Evolutionary conservation across 1,140 invertebrate species (phyloP).

Genomic region (Cydia fagiglandana): DNA sequence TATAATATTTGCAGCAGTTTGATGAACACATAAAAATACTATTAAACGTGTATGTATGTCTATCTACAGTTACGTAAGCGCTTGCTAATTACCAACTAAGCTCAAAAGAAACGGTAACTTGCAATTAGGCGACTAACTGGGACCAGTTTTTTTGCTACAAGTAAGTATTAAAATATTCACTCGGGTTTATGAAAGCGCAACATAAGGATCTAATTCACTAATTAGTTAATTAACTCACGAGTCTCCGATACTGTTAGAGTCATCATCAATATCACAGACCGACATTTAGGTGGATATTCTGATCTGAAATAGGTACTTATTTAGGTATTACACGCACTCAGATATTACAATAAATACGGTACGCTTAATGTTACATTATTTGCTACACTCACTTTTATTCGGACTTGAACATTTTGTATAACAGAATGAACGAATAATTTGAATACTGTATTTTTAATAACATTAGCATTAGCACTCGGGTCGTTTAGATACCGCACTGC

Average conservation of each 20-base stretch:
- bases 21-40: background rate
- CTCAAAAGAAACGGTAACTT: constrained; percentile 26
- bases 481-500: constrained; percentile 9
- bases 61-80: constrained; percentile 23
- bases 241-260: constrained; percentile 33
- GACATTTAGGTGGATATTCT: constrained; percentile 35
- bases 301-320: too few relatives aligned
- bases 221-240: constrained; percentile 40
- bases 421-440: background rate
- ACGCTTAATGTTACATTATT: too few relatives aligned
- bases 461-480: background rate
- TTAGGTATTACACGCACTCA: too few relatives aligned
- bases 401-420: background rate
- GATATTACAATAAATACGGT: too few relatives aligned
- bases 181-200: constrained; percentile 26
- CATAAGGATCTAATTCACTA: constrained; percentile 35
- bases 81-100: constrained; percentile 26
- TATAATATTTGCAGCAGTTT: background rate
- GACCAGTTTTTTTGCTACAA: constrained; percentile 26
- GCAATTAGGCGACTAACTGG: constrained; percentile 20
- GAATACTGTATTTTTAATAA: background rate
- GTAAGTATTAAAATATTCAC: constrained; percentile 30
- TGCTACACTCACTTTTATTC: background rate
- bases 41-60: constrained; percentile 15
- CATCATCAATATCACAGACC: constrained; percentile 37